Percentiles rank a stretch among this genome's conserved stretches.
phyloP scores from a whole-genome alignment of 2,113 vertebrate species.

The Mirounga angustirostris region DNA sequence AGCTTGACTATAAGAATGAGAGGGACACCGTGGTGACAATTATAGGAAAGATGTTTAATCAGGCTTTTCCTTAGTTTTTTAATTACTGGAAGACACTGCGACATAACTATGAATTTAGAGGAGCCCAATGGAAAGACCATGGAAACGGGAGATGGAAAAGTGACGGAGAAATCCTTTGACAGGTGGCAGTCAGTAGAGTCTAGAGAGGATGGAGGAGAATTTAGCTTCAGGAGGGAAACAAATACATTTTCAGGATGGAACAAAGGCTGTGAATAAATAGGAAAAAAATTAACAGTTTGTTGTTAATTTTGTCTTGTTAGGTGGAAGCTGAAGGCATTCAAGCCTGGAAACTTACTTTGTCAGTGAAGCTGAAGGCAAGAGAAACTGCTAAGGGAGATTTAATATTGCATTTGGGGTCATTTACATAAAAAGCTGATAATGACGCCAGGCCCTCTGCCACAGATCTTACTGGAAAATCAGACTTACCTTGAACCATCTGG shows the following conservation, averaged over 20 bases:
- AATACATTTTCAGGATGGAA: not conserved
- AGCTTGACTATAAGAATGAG: not conserved
- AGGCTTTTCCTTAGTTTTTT: not conserved
- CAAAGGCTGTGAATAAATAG: not conserved
- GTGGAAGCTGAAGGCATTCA: not conserved
- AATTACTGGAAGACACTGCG: not conserved
- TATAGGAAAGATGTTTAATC: not conserved
- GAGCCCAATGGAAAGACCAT: not conserved
- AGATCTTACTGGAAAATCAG: not conserved
- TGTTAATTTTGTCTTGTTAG: not conserved
- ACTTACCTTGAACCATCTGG: not conserved
- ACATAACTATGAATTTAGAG: not conserved
- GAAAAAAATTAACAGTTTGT: not conserved
- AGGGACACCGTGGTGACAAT: not conserved
- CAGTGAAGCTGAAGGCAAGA: not conserved
- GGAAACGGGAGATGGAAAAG: not conserved
- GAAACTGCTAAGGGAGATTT: not conserved
- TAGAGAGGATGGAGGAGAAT: not conserved
- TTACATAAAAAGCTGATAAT: not conserved
- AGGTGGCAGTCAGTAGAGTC: not conserved
- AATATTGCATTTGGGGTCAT: accelerated
- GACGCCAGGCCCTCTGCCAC: not conserved
- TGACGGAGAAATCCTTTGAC: not conserved
- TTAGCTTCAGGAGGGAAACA: not conserved
- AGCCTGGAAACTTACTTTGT: not conserved